phyloP scores from a whole-genome alignment of 1,140 invertebrate genomes.

The Caerostris darwini region DNA sequence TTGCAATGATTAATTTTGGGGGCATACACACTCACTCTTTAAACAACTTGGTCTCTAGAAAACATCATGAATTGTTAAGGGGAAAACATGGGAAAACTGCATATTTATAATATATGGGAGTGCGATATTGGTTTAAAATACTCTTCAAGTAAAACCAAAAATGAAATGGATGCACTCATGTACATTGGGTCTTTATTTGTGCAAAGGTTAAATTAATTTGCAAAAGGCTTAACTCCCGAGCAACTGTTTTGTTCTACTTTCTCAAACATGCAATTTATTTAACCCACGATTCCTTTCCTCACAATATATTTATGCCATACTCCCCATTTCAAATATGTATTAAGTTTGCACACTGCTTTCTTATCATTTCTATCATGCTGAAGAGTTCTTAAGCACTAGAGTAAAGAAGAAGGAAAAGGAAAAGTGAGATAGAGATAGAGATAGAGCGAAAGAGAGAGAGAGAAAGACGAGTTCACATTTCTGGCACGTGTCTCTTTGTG shows the following conservation, averaged over 20 bases:
- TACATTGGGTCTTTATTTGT: neutral
- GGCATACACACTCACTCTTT: no score
- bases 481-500: slow-evolving; percentile 28
- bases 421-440: neutral
- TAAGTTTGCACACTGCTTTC: neutral
- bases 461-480: slow-evolving; percentile 3
- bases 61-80: no score
- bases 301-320: neutral
- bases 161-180: no score
- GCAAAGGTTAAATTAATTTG: neutral
- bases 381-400: slow-evolving; percentile 10
- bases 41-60: no score
- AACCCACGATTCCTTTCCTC: neutral
- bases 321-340: neutral
- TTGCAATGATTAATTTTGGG: no score
- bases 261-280: neutral
- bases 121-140: no score
- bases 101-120: no score
- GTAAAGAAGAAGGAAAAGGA: neutral
- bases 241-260: neutral
- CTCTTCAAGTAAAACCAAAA: no score
- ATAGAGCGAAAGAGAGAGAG: neutral
- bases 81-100: no score
- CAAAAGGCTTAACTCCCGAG: neutral
- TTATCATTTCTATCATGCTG: neutral